These are phyloP conservation scores for Smittia aterrima DNA, from an alignment of 2,888 invertebrate species.

Conservation along the genomic window DNA sequence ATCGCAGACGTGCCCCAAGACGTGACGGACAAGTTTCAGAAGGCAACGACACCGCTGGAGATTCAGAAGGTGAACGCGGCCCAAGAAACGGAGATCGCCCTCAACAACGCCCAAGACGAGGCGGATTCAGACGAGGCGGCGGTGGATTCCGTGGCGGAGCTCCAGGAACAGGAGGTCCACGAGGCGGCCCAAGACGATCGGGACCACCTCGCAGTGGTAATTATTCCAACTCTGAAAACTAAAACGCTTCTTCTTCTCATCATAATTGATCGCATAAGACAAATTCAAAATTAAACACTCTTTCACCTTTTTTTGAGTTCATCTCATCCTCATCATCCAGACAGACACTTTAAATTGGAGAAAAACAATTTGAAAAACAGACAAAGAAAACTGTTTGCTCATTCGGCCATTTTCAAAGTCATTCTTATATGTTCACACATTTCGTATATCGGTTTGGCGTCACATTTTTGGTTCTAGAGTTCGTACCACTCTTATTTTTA, in stretches of 20 bases:
- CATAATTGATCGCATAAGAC: background rate
- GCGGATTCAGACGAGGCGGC: slow-evolving; percentile 46
- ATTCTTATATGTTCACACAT: too few species aligned
- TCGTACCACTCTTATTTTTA: too few species aligned
- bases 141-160: slow-evolving; percentile 54
- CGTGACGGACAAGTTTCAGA: slow-evolving; percentile 34
- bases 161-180: slow-evolving; percentile 52
- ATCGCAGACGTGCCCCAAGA: background rate
- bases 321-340: slow-evolving; percentile 3
- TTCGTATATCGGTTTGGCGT: too few species aligned
- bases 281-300: slow-evolving; percentile 7
- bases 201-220: slow-evolving; percentile 26
- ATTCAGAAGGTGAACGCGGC: slow-evolving; percentile 44
- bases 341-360: background rate
- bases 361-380: background rate
- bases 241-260: background rate
- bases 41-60: slow-evolving; percentile 25
- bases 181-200: slow-evolving; percentile 55
- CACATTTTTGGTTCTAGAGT: too few species aligned
- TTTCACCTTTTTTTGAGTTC: background rate
- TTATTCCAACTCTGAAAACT: slow-evolving; percentile 25
- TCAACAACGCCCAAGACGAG: slow-evolving; percentile 45
- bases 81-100: slow-evolving; percentile 53
- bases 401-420: too few species aligned
- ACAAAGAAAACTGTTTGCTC: too few species aligned